Evolutionary conservation across 2,888 invertebrate species (phyloP).

Genomic region (Drosophila borealis): DNA sequence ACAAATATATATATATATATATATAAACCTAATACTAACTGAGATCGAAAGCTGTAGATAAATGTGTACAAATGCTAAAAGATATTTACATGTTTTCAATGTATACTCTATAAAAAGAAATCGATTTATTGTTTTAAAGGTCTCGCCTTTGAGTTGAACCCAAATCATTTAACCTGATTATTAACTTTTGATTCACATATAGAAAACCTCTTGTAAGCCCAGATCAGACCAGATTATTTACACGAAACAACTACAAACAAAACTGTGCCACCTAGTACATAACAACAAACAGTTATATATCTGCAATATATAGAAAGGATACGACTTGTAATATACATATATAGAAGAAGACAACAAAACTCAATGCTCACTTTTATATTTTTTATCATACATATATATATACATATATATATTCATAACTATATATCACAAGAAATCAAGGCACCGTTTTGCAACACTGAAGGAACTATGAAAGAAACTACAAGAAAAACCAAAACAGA

Average conservation of each 20-base stretch:
- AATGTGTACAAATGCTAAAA: slow-evolving; percentile 67
- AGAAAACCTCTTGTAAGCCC: slow-evolving; percentile 16
- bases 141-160: slow-evolving; percentile 59
- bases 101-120: slow-evolving; percentile 16
- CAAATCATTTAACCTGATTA: neutral
- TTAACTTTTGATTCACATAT: neutral
- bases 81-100: slow-evolving; percentile 41
- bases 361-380: slow-evolving; percentile 79
- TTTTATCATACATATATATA: slow-evolving; percentile 72
- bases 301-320: slow-evolving; percentile 64
- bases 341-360: slow-evolving; percentile 49
- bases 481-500: slow-evolving; percentile 23
- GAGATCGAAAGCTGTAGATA: slow-evolving; percentile 63
- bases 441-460: slow-evolving; percentile 70
- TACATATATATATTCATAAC: slow-evolving; percentile 15
- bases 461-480: slow-evolving; percentile 39
- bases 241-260: slow-evolving; percentile 64
- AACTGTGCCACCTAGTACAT: slow-evolving; percentile 81
- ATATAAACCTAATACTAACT: slow-evolving; percentile 39
- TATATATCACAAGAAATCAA: slow-evolving; percentile 57
- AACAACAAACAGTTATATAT: slow-evolving; percentile 80
- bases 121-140: slow-evolving; percentile 47
- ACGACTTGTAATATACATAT: slow-evolving; percentile 58
- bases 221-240: slow-evolving; percentile 45
- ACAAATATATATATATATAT: slow-evolving; percentile 49